Base-by-base conservation (phyloP, 2,113 vertebrate species). In the Syngnathus typhle region DNA sequence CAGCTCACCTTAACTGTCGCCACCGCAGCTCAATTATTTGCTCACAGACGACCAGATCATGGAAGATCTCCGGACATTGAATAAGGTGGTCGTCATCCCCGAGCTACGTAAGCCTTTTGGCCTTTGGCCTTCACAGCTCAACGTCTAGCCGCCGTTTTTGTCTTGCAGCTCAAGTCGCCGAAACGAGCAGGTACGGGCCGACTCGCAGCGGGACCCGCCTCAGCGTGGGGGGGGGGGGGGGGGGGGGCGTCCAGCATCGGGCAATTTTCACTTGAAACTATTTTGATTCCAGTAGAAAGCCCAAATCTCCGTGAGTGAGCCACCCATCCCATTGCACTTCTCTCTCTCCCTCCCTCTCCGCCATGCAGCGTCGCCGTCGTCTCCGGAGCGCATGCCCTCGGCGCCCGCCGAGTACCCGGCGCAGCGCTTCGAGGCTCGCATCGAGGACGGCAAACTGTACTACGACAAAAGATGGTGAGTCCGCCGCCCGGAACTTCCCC, bases 21-120 rank as follows among this genome's bases (percentile, higher is more conserved):
- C 83, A 99, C 97, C 96, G 83, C 96, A 99, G 94, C 88, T 98
- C 60, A 99, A 99, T 89, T 98, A 98, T 67, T 89, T 99, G 86
- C 86, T 98, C 76, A 95, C 95, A 71, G 97, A 99, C 64, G 97
- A 99, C 58, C 97, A 99, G 84, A 99, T 99, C 82, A 96, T 97
- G 95, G 97, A 99, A 82, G 97, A 99, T 84, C 88, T 99, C 73
- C 91, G 95, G 81, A 96, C 94, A 0, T 88, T 99, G 75, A 99
- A 99, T 84, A 99, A 98, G 91, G 96, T 21, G n/a, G 19, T 2
- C 47, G 12, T 43, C 41, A 4, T 43, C 27, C 27, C 27, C 27
- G 27, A 32, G 27, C 27, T 32, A 32, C 27, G 27, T 32, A 47
- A 16, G 5, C 39, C 2, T 32, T 15, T 19, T 5, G 39, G 7